Percentiles rank a stretch among this genome's conserved stretches.
Conservation (phyloP, 2,797 vertebrate genomes). For the Strix occidentalis region DNA sequence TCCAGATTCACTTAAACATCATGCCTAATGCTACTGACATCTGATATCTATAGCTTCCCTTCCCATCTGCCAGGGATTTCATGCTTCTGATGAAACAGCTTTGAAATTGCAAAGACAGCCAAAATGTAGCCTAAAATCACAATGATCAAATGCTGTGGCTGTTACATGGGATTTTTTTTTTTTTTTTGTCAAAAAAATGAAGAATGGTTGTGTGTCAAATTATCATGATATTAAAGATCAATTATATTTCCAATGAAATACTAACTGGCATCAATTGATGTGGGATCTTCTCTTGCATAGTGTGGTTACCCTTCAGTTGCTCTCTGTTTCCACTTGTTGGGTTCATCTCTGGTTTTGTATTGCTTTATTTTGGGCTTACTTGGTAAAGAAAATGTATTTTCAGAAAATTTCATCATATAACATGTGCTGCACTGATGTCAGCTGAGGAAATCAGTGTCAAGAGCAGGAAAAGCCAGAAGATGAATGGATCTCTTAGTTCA, state of each 20-base stretch:
- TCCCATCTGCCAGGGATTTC: background rate
- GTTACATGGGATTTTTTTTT: background rate
- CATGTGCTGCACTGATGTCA: conserved; percentile 53
- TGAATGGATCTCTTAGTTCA: conserved; percentile 42
- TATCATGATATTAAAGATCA: background rate
- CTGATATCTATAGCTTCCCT: background rate
- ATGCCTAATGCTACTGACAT: background rate
- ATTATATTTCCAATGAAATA: background rate
- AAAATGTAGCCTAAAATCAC: background rate
- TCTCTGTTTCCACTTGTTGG: background rate
- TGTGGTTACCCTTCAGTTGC: background rate
- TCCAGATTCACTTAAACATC: background rate
- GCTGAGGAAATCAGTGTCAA: conserved; percentile 52
- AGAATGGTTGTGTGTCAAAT: background rate
- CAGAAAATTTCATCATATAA: background rate
- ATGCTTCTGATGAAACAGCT: background rate
- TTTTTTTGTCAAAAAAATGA: background rate
- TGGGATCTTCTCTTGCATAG: background rate
- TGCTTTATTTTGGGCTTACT: background rate
- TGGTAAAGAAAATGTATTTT: conserved; percentile 7
- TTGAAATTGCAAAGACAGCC: background rate
- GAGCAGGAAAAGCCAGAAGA: conserved; percentile 67
- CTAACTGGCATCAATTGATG: background rate
- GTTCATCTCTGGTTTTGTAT: background rate
- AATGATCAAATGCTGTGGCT: background rate